phyloP scores from a whole-genome alignment of 2,888 invertebrate genomes.

The Heliconius sara region DNA sequence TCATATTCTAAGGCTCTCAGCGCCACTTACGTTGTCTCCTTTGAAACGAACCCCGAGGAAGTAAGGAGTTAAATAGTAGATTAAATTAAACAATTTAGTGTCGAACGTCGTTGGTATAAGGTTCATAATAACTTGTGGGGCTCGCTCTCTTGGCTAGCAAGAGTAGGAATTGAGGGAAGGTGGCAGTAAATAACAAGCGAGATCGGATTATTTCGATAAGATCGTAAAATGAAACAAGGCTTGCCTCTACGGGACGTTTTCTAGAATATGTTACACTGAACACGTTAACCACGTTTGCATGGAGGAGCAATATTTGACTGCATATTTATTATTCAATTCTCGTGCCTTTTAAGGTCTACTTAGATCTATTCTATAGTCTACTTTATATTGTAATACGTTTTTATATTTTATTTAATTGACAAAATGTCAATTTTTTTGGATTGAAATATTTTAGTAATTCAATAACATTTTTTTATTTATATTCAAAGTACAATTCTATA shows the following conservation, averaged over 20 bases:
- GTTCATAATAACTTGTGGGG: conserved; percentile 64
- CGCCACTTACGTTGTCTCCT: conserved; percentile 59
- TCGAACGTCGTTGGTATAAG: conserved; percentile 60
- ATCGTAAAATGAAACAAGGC: conserved; percentile 83
- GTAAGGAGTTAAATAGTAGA: conserved; percentile 60
- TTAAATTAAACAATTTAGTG: conserved; percentile 62
- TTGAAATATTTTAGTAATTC: too few species aligned
- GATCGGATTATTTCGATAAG: conserved; percentile 84
- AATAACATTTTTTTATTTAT: too few species aligned
- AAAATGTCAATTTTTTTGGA: background rate
- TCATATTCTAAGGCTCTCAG: conserved; percentile 56
- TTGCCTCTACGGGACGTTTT: conserved; percentile 74
- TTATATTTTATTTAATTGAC: background rate
- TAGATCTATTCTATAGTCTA: background rate
- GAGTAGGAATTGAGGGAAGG: conserved; percentile 73
- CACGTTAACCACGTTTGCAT: conserved; percentile 44
- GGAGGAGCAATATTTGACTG: conserved; percentile 41
- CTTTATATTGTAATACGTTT: background rate
- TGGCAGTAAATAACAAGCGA: conserved; percentile 81
- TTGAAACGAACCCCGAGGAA: conserved; percentile 57
- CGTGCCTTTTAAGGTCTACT: conserved; percentile 9
- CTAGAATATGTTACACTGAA: conserved; percentile 49
- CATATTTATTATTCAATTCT: conserved; percentile 33
- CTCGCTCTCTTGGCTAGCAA: conserved; percentile 58
- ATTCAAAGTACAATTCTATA: background rate